Evolutionary conservation across 2,888 invertebrate species (phyloP), one percentile per base, ranked within the genome.

Genomic region (Eupeodes latifasciatus): DNA sequence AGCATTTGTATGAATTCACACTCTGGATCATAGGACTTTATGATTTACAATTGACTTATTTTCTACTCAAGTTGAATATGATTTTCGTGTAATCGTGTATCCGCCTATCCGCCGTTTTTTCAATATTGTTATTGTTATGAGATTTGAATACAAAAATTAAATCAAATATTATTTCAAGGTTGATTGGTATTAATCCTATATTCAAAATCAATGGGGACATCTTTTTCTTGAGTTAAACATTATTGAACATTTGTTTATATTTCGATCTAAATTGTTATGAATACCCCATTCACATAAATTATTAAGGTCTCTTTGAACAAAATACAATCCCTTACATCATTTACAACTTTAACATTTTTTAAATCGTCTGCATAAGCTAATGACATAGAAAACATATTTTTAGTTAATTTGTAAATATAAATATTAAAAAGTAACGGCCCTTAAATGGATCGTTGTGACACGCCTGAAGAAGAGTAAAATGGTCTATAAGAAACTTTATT

Each of bases 151-250:
- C 40, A 4, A 62, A 40, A 16, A 40, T 62, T 4, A 10, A 62
- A 62, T 62, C 40, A 62, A 62, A 62, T 40, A 14, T 62, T 16
- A 62, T 62, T 62, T n/a, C 62, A 62, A 62, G 62, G 11, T 62
- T 27, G 7, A 2, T 36, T 36, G 11, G 27, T 36, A 10, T 61
- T 61, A 5, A 61, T 40, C n/a, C 1, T 12, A n/a, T 61, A 61
- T 36, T 61, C 61, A 19, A 19, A 19, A 19, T 19, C 19, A 19
- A 1, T 19, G 19, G 19, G 19, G 19, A 19, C 1, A 19, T 19
- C 1, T 19, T 19, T 19, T 19, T 19, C 19, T 19, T 0, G 19
- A 19, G 19, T 19, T 1, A 19, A 19, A 19, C 19, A 19, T 19
- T 19, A 19, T 19, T 19, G 19, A 19, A 19, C 19, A 19, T 19